Evolutionary conservation across 2,113 vertebrate species (phyloP).

Genomic region (Lutjanus erythropterus): DNA sequence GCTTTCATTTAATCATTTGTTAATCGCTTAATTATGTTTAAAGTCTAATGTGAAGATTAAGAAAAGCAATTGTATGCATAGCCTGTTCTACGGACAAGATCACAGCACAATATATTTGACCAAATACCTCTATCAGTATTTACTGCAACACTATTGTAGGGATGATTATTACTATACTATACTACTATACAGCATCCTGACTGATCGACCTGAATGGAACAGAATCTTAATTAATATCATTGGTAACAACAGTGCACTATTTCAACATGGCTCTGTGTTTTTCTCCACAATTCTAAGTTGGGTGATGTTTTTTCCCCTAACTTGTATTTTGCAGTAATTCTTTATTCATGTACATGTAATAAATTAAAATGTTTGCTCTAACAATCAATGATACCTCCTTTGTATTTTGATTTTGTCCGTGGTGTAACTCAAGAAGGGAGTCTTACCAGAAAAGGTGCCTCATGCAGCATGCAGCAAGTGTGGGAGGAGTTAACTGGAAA

Average conservation of each 20-base stretch:
- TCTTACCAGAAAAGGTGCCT: slow-evolving; percentile 92
- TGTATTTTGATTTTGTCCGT: neutral
- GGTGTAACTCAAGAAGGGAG: slow-evolving; percentile 73
- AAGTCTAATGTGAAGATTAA: neutral
- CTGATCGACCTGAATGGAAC: too few relatives aligned
- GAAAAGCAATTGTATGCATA: neutral
- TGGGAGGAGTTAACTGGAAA: slow-evolving; percentile 97
- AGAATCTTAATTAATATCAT: too few relatives aligned
- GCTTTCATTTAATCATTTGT: neutral
- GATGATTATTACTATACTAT: too few relatives aligned
- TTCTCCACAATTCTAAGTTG: neutral
- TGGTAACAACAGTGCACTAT: too few relatives aligned
- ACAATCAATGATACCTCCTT: neutral
- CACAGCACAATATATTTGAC: too few relatives aligned
- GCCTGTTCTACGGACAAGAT: too few relatives aligned
- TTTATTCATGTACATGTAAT: neutral
- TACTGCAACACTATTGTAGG: too few relatives aligned
- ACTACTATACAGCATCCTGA: too few relatives aligned
- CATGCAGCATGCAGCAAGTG: slow-evolving; percentile 98
- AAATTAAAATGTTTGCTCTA: neutral
- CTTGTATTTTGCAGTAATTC: neutral
- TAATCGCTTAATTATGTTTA: neutral
- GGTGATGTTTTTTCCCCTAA: neutral
- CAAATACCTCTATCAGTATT: too few relatives aligned
- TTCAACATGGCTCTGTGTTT: too few relatives aligned